These are phyloP conservation scores for Eira barbara DNA, from an alignment of 2,113 vertebrate species.

Conservation along the genomic window DNA sequence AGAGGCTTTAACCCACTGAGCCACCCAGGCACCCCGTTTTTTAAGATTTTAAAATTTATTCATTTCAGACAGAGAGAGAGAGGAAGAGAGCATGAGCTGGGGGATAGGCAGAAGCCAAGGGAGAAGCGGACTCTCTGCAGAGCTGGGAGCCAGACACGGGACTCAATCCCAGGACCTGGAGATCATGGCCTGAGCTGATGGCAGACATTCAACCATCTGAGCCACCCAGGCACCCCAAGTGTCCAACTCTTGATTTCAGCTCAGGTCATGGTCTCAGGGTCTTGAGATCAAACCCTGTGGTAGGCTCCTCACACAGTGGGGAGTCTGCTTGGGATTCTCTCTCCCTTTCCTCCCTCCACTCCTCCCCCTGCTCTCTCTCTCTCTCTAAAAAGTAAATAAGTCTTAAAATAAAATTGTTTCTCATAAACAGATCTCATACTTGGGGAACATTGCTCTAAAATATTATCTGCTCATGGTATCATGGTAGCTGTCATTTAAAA, in stretches of 20 bases:
- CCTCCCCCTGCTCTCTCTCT: not conserved
- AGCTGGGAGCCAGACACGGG: too few relatives aligned
- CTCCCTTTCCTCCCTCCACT: not conserved
- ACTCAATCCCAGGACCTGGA: too few relatives aligned
- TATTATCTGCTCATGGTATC: not conserved
- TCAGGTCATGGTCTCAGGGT: not conserved
- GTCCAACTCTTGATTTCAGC: not conserved
- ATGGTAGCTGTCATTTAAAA: not conserved
- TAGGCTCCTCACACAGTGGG: not conserved
- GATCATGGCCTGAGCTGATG: too few relatives aligned
- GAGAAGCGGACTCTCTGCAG: too few relatives aligned
- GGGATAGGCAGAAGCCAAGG: too few relatives aligned
- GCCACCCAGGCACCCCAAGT: too few relatives aligned
- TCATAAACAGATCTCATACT: not conserved
- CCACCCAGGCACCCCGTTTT: too few relatives aligned
- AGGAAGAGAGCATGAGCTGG: too few relatives aligned
- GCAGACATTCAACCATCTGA: too few relatives aligned
- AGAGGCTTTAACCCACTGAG: too few relatives aligned
- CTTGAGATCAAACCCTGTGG: not conserved
- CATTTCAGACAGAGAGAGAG: too few relatives aligned
- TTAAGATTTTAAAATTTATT: too few relatives aligned
- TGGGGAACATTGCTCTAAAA: not conserved
- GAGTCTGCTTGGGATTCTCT: not conserved
- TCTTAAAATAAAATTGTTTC: not conserved
- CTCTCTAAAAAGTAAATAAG: not conserved